phyloP scores from a whole-genome alignment of 2,888 invertebrate genomes.

The Ectobius pallidus region DNA sequence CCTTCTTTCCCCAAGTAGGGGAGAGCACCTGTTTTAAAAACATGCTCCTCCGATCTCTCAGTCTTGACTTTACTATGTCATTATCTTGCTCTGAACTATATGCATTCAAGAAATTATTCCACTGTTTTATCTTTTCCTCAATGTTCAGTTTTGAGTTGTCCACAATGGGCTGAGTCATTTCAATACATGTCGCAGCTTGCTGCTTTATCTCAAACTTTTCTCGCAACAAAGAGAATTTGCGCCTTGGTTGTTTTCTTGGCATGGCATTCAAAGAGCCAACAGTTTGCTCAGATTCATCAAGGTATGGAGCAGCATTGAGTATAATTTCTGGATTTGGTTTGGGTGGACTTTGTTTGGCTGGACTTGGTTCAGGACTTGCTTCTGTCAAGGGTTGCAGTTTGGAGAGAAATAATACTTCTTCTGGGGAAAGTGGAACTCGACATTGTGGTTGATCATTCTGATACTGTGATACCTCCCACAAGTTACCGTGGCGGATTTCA shows the following conservation, averaged over 20 bases:
- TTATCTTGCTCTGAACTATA: slow-evolving; percentile 27
- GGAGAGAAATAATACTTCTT: slow-evolving; percentile 56
- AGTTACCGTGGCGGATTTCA: slow-evolving; percentile 64
- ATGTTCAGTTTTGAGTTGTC: too few relatives aligned
- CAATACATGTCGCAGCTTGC: not conserved
- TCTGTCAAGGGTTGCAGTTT: slow-evolving; percentile 52
- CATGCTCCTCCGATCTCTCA: slow-evolving; percentile 61
- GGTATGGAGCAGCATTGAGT: slow-evolving; percentile 5
- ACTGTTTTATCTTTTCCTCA: slow-evolving; percentile 42
- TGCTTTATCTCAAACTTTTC: slow-evolving; percentile 61
- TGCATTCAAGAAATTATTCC: slow-evolving; percentile 44
- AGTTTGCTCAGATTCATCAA: too few relatives aligned
- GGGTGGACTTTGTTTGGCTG: not conserved
- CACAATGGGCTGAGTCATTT: not conserved
- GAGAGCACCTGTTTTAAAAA: slow-evolving; percentile 65
- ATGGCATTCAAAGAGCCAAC: too few relatives aligned
- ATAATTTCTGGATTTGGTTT: not conserved
- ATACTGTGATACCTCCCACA: slow-evolving; percentile 37
- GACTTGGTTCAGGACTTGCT: slow-evolving; percentile 48
- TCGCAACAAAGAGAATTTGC: slow-evolving; percentile 64
- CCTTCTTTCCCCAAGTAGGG: slow-evolving; percentile 54
- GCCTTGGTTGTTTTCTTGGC: slow-evolving; percentile 54
- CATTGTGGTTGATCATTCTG: slow-evolving; percentile 45
- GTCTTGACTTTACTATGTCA: slow-evolving; percentile 47
- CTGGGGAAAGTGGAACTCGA: slow-evolving; percentile 58